These are phyloP conservation scores for Apeltes quadracus DNA, from an alignment of 2,113 vertebrate species.

Conservation along the genomic window DNA sequence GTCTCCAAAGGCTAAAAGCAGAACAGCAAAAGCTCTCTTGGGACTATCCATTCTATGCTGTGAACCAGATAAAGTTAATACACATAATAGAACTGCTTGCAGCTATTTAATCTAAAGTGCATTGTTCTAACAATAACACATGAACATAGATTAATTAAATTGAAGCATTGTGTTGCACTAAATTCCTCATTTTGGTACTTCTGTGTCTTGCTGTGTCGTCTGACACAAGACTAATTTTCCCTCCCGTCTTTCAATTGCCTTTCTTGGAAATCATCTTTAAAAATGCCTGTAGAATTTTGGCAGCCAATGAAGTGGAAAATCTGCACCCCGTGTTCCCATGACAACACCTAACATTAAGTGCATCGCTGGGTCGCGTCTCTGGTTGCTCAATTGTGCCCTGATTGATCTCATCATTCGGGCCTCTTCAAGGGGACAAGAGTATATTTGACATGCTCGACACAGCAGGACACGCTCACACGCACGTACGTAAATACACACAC, in stretches of 20 bases:
- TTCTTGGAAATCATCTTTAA: slow-evolving; percentile 48
- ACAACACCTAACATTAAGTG: slow-evolving; percentile 70
- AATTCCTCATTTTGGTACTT: slow-evolving; percentile 27
- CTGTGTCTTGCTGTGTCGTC: slow-evolving; percentile 2
- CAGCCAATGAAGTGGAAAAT: slow-evolving; percentile 64
- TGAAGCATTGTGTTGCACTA: slow-evolving; percentile 2
- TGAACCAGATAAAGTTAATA: slow-evolving; percentile 55
- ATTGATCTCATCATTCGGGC: slow-evolving; percentile 62
- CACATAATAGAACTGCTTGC: slow-evolving; percentile 27
- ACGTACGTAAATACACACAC: not conserved
- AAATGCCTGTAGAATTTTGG: slow-evolving; percentile 46
- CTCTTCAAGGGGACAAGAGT: slow-evolving; percentile 60
- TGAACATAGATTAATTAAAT: slow-evolving; percentile 32
- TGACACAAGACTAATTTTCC: slow-evolving; percentile 34
- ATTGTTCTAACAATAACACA: slow-evolving; percentile 22
- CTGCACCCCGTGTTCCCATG: slow-evolving; percentile 68
- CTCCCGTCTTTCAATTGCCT: slow-evolving; percentile 38
- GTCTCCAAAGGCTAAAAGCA: slow-evolving; percentile 43
- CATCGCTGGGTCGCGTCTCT: slow-evolving; percentile 35
- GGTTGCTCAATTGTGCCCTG: slow-evolving; percentile 50
- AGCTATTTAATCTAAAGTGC: slow-evolving; percentile 47
- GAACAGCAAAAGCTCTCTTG: slow-evolving; percentile 10
- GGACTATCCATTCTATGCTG: slow-evolving; percentile 44
- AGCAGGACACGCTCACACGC: slow-evolving; percentile 7
- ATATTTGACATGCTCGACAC: slow-evolving; percentile 65